Evolutionary conservation across 2,888 invertebrate genomes (phyloP).

Genomic region (Hirudinaria manillensis): DNA sequence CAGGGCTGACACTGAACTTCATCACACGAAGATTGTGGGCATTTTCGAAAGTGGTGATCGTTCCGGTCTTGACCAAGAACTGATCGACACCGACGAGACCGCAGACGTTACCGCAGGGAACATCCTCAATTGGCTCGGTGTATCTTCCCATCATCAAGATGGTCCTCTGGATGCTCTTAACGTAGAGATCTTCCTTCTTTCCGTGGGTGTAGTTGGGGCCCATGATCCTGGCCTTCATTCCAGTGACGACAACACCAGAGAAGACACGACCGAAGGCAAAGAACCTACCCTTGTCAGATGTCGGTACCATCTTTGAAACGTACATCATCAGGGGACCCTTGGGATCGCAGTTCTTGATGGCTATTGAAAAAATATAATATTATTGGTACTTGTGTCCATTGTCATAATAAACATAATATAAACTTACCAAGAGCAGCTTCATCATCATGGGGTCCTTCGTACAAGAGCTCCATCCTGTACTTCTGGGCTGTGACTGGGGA

Average conservation of each 20-base stretch:
- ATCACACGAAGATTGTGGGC: conserved; percentile 97
- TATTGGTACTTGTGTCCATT: background rate
- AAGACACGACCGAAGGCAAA: conserved; percentile 99
- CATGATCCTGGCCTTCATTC: conserved; percentile 82
- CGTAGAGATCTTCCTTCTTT: conserved; percentile 97
- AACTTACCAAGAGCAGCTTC: conserved; percentile 74
- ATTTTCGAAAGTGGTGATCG: conserved; percentile 95
- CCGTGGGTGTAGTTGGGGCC: conserved; percentile 96
- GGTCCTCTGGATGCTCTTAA: conserved; percentile 98
- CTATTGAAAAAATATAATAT: conserved; percentile 42
- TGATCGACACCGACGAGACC: conserved; percentile 99
- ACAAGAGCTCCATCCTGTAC: conserved; percentile 97
- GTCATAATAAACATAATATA: conserved; percentile 3
- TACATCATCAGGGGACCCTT: conserved; percentile 99
- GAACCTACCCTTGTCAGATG: conserved; percentile 98
- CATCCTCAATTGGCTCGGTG: conserved; percentile 97
- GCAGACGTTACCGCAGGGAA: conserved; percentile 98
- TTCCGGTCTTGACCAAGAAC: conserved; percentile 97
- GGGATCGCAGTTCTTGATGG: conserved; percentile 78
- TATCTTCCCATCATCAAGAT: conserved; percentile 99
- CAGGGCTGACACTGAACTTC: conserved; percentile 99
- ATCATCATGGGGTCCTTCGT: conserved; percentile 95
- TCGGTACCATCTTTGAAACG: conserved; percentile 99
- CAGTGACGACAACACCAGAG: conserved; percentile 74
- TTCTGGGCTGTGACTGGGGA: conserved; percentile 97